phyloP scores from a whole-genome alignment of 2,797 vertebrate species.

The Gallinago nigripennis region DNA sequence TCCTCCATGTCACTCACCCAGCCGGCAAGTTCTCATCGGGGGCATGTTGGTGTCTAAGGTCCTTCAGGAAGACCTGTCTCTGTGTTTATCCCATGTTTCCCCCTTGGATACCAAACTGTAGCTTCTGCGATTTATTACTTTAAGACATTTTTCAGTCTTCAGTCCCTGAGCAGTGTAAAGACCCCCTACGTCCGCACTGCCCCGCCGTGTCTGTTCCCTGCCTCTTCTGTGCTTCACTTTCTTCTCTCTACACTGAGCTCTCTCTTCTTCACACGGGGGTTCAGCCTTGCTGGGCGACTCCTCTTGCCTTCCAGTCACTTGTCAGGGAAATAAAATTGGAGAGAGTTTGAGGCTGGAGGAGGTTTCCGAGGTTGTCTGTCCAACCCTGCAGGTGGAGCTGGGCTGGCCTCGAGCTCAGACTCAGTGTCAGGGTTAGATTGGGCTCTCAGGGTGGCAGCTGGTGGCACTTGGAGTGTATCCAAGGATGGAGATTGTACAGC shows the following conservation, averaged over 20 bases:
- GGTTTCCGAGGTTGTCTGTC: not conserved
- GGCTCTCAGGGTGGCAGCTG: not conserved
- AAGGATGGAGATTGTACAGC: not conserved
- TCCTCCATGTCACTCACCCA: not conserved
- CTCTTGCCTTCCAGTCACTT: not conserved
- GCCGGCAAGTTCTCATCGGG: not conserved
- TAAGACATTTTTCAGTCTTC: not conserved
- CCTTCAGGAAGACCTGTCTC: not conserved
- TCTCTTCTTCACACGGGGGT: not conserved
- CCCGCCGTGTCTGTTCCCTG: not conserved
- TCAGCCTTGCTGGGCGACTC: not conserved
- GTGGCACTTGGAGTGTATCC: not conserved
- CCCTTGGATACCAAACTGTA: not conserved
- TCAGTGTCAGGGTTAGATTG: not conserved
- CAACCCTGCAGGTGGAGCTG: not conserved
- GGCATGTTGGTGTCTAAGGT: not conserved
- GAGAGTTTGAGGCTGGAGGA: not conserved
- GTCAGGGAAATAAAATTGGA: not conserved
- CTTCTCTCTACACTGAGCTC: not conserved
- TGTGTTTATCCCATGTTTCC: not conserved
- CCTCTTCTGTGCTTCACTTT: not conserved
- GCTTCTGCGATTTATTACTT: not conserved
- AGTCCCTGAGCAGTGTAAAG: not conserved
- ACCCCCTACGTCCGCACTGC: rapidly evolving
- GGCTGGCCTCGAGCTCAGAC: not conserved